Evolutionary conservation across 37 sponge, comb jelly and placozoan genomes (phyloP).

Genomic region (Diacarnus erythraeanus): DNA sequence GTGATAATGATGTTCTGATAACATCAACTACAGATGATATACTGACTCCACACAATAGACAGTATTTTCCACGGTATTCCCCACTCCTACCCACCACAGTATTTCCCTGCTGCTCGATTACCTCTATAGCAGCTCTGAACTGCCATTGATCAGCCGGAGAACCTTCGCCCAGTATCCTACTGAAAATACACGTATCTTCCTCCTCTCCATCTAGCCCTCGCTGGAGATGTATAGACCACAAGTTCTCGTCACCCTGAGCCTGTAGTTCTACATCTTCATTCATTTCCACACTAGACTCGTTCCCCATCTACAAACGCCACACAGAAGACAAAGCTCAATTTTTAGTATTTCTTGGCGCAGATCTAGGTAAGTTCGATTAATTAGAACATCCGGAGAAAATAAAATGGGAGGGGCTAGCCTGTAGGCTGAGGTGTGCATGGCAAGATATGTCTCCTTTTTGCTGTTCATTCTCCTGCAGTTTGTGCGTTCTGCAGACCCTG

Average conservation of each 20-base stretch:
- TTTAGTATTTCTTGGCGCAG: neutral
- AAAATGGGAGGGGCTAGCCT: too few relatives aligned
- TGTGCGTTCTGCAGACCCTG: neutral
- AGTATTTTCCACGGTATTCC: neutral
- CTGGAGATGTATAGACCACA: constrained; percentile 9
- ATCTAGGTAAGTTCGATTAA: neutral
- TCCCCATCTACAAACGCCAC: too few relatives aligned
- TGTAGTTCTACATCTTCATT: neutral
- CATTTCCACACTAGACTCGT: neutral
- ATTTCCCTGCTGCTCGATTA: neutral
- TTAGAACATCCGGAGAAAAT: neutral
- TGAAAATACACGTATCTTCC: constrained; percentile 17
- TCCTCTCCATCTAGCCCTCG: neutral
- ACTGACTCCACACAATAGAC: neutral
- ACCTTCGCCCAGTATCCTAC: neutral
- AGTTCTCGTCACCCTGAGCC: constrained; percentile 6
- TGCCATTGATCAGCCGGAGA: constrained; percentile 8
- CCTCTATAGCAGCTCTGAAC: constrained; percentile 16
- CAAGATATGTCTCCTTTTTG: too few relatives aligned
- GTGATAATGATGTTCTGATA: too few relatives aligned
- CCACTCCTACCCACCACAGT: neutral
- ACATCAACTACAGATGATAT: too few relatives aligned
- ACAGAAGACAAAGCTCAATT: too few relatives aligned
- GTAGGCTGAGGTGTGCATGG: too few relatives aligned
- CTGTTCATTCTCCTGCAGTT: neutral